Evolutionary conservation across 2,797 vertebrate species (phyloP).

Genomic region (Gephyroberyx darwinii): DNA sequence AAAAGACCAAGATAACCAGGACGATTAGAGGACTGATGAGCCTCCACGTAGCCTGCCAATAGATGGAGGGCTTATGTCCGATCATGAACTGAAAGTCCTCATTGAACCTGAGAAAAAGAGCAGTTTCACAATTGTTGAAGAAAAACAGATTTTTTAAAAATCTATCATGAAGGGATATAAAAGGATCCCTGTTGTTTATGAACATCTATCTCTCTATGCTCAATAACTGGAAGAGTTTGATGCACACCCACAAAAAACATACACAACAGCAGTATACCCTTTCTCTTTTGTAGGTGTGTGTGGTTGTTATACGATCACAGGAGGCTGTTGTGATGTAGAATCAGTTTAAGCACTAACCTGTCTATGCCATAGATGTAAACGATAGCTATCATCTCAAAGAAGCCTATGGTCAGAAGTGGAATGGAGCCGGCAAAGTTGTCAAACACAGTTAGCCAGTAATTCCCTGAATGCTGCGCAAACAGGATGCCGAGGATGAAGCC

Average conservation of each 20-base stretch:
- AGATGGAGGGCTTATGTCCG: constrained; percentile 88
- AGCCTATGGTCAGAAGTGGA: constrained; percentile 90
- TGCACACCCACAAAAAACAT: too few relatives aligned
- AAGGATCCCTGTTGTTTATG: too few relatives aligned
- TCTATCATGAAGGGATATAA: background rate
- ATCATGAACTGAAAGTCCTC: constrained; percentile 90
- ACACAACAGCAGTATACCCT: too few relatives aligned
- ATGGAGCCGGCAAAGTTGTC: constrained; percentile 91
- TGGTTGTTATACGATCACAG: too few relatives aligned
- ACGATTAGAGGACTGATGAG: constrained; percentile 88
- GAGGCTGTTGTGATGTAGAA: background rate
- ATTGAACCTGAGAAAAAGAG: constrained; percentile 84
- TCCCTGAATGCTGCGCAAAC: constrained; percentile 89
- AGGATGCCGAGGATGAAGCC: constrained; percentile 86
- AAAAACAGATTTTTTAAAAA: background rate
- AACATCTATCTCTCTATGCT: too few relatives aligned
- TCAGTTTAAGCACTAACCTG: constrained; percentile 55
- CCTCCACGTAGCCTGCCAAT: constrained; percentile 91
- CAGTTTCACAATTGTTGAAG: background rate
- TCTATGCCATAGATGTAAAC: constrained; percentile 89
- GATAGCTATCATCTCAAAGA: constrained; percentile 90
- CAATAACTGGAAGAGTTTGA: too few relatives aligned
- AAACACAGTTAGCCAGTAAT: constrained; percentile 94
- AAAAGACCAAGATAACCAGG: constrained; percentile 89
- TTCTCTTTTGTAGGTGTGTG: too few relatives aligned